phyloP scores from a whole-genome alignment of 2,797 vertebrate species.

The Adrianichthys oophorus region DNA sequence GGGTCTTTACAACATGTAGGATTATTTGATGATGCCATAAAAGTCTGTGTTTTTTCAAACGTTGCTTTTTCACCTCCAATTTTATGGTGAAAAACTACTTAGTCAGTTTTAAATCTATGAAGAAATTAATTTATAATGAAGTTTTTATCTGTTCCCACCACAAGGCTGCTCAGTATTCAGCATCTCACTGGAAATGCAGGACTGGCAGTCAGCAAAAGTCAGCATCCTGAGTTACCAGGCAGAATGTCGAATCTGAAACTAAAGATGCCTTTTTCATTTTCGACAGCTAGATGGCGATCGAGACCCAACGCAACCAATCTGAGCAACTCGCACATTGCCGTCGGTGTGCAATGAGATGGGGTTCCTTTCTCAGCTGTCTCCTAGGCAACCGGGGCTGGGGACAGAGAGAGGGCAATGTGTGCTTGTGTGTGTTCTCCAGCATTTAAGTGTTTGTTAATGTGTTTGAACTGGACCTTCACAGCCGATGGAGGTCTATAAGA shows the following conservation, averaged over 20 bases:
- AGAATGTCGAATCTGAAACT: constrained; percentile 39
- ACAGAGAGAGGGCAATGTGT: constrained; percentile 65
- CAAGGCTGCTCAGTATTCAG: constrained; percentile 7
- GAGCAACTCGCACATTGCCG: constrained; percentile 49
- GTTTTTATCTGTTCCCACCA: constrained; percentile 14
- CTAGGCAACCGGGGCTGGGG: constrained; percentile 72
- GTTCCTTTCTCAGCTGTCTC: constrained; percentile 71
- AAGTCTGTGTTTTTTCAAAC: too few species aligned
- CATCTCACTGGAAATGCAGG: constrained; percentile 45
- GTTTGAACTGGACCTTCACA: constrained; percentile 38
- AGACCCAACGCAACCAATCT: constrained; percentile 21
- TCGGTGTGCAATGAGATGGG: constrained; percentile 63
- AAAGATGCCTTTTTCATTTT: constrained; percentile 10
- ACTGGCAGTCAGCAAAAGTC: constrained; percentile 53
- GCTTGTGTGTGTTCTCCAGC: background rate
- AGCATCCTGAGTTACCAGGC: constrained; percentile 74
- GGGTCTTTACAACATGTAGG: too few species aligned
- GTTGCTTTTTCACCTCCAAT: background rate
- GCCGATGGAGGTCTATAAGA: constrained; percentile 32
- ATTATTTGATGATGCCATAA: too few species aligned
- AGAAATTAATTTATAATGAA: constrained; percentile 18
- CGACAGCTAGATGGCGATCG: constrained; percentile 58
- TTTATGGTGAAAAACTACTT: background rate
- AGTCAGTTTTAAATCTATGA: background rate
- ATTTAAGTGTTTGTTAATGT: constrained; percentile 13